Base-by-base conservation (phyloP, 2,113 vertebrate species). In the Mus pahari region DNA sequence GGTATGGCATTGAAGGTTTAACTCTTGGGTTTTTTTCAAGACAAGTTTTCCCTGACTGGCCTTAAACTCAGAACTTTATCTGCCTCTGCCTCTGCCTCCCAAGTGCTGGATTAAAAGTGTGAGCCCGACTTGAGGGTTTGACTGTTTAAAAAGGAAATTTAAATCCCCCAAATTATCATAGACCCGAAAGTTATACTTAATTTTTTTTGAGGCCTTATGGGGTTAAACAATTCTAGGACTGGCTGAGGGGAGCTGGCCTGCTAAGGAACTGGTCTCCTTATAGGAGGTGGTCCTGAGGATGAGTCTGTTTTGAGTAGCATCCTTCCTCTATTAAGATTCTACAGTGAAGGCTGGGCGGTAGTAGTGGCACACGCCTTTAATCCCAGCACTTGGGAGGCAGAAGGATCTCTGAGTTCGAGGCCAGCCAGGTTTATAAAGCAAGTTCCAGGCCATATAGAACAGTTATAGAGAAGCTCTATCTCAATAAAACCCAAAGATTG, bases 101-200 rank as follows among this genome's bases (percentile, higher is more conserved):
- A 1, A 79, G 48, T 36, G 31, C 28, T 79, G 48, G 16, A 53
- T 36, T 79, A 79, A 79, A 79, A 17, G 16, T 36, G 8, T 79
- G 48, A 19, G 48, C 77, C 26, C 16, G 2, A 33, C 31, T 71
- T 22, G 48, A 79, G 31, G 1, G 2, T 36, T 53, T 19, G 33
- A 55, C 5, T 81, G 22, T 81, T 81, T n/a, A 33, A 78, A 50
- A 77, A 53, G 75, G 50, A 78, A 78, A 33, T 78, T 53, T 53
- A 79, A 79, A 26, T 36, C 16, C 48, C 53, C 31, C 9, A 79
- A 79, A n/a, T 82, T 60, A 36, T 78, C 53, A 58, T 16, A 77
- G 60, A 82, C 60, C 92, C 6, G 50, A 79, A 77, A 86, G 22
- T 86, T 62, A n/a, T 48, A 82, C 77, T 87, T 89, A 86, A 92